A percentile compares a stretch with the other conserved stretches of the same genome.
phyloP scores from a whole-genome alignment of 2,113 vertebrate species.

The Anser cygnoides region DNA sequence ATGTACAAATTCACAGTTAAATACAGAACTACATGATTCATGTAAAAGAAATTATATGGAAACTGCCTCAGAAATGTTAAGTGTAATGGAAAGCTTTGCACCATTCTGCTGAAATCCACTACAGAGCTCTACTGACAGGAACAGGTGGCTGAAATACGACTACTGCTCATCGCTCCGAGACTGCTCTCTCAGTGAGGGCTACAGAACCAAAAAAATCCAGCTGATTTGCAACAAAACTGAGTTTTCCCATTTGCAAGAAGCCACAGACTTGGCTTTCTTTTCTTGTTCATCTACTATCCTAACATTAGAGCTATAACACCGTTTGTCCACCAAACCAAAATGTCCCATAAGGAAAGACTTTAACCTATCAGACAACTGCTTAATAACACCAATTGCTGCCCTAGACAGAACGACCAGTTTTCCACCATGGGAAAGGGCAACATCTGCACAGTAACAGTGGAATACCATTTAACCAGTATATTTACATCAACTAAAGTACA shows the following conservation, averaged over 20 bases:
- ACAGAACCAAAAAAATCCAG: neutral
- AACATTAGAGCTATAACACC: neutral
- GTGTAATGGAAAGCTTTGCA: neutral
- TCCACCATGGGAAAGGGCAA: neutral
- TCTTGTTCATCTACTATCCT: neutral
- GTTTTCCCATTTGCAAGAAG: neutral
- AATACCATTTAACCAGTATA: accelerated
- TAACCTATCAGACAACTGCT: neutral
- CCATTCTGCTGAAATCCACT: neutral
- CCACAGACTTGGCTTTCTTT: neutral
- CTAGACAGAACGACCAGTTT: neutral
- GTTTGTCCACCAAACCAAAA: neutral
- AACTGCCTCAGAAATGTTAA: neutral
- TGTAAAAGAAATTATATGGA: constrained; percentile 1
- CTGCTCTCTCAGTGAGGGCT: neutral
- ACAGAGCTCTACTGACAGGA: neutral
- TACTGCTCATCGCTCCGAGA: neutral
- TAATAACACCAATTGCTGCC: neutral
- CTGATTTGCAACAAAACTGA: neutral
- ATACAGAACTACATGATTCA: constrained; percentile 27
- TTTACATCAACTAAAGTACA: neutral
- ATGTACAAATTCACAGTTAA: constrained; percentile 12
- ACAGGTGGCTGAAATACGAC: neutral
- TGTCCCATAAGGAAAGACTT: neutral
- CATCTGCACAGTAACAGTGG: neutral